Base-by-base conservation (phyloP, 2,113 vertebrate genomes). In the Collichthys lucidus region DNA sequence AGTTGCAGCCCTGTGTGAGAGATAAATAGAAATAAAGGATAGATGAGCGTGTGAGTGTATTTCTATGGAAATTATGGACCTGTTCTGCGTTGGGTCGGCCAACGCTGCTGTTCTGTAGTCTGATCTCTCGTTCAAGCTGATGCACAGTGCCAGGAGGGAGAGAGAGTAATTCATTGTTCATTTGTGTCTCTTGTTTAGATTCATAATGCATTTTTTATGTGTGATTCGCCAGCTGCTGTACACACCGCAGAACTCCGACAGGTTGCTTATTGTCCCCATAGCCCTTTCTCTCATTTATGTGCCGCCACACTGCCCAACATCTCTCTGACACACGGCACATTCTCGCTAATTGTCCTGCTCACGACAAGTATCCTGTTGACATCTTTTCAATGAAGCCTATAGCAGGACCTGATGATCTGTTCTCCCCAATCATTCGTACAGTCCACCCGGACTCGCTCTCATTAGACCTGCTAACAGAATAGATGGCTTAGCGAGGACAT, bases 401-500 rank as follows among this genome's bases (percentile, higher is more conserved):
- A 60, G 77, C 35, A 19, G 46, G 60, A 82, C 57, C 72, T 47
- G 68, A 71, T 64, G 57, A 80, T 79, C 56, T 55, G 24, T 76
- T 77, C 68, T 63, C 52, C 16, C n/a, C 11, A 16, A 64, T 82
- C 83, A 83, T 83, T 80, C 24, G n/a, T 67, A 66, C 67, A 64
- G n/a, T 60, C 22, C 70, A 31, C 50, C 24, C 11, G 15, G 80
- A 65, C 65, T 55, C 70, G 72, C 69, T 86, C 89, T 92, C 82
- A 88, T 91, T 89, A 88, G 71, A 77, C 76, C 57, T 69, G 67
- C 77, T 82, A 68, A 68, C 77, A 83, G 84, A 82, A 82, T 52
- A 44, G 35, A 80, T 62, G 63, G 80, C 72, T 63, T 46, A 46
- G 65, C 26, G 57, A 79, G 83, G 79, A 63, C 74, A 57, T 92